A percentile compares a stretch with the other conserved stretches of the same genome.
phyloP scores from a whole-genome alignment of 1,140 invertebrate species.

The Ceratosolen fusciceps region DNA sequence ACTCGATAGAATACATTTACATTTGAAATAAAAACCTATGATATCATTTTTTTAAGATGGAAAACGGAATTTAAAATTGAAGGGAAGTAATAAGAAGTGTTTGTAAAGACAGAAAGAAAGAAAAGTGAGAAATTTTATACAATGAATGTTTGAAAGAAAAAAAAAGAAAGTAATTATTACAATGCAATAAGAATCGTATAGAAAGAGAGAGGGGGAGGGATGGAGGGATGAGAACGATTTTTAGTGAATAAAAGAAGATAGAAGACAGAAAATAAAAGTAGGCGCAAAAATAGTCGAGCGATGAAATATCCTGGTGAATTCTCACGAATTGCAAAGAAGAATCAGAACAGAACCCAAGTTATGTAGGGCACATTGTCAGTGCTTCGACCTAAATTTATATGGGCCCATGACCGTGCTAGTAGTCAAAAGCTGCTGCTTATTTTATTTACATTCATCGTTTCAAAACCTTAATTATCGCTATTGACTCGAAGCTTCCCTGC shows the following conservation, averaged over 20 bases:
- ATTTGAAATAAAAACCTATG: too few species aligned
- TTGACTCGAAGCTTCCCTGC: too few species aligned
- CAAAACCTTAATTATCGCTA: too few species aligned
- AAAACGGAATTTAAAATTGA: too few species aligned
- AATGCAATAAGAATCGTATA: background rate
- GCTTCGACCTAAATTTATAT: constrained; percentile 58
- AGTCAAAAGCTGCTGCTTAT: constrained; percentile 48
- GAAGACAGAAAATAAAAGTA: background rate
- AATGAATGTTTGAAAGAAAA: background rate
- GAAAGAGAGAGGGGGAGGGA: background rate
- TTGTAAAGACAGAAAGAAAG: background rate
- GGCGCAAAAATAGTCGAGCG: background rate
- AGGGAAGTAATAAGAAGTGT: background rate
- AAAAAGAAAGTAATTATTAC: background rate
- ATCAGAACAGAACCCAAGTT: constrained; percentile 43
- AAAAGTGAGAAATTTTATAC: background rate
- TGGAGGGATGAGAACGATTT: background rate
- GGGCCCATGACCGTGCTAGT: constrained; percentile 30
- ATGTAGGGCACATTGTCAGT: constrained; percentile 63
- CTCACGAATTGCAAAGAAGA: background rate
- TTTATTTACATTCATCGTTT: background rate
- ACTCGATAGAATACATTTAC: too few species aligned
- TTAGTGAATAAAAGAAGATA: background rate
- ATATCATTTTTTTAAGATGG: too few species aligned
- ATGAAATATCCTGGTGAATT: background rate